Conservation (phyloP, 92 coral and sea anemone genomes). For the Siderastrea radians region DNA sequence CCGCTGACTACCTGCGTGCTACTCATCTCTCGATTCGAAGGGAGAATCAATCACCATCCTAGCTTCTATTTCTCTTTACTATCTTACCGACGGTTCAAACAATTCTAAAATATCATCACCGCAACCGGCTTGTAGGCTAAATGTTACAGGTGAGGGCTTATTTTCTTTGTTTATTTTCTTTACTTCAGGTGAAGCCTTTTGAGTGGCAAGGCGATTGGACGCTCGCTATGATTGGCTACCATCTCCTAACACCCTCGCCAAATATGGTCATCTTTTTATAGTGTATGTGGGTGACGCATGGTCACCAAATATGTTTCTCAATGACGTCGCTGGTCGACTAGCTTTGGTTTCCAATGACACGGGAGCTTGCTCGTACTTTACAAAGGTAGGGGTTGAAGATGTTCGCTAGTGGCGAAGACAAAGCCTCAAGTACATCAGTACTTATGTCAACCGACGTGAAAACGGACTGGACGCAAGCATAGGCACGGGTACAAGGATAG, state of each 20-base stretch:
- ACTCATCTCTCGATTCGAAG: too few species aligned
- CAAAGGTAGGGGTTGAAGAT: conserved; percentile 71
- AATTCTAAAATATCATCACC: too few species aligned
- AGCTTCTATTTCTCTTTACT: too few species aligned
- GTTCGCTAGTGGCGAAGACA: neutral
- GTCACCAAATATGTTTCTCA: conserved; percentile 16
- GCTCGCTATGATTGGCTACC: conserved; percentile 98
- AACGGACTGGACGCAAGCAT: too few species aligned
- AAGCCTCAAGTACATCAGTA: too few species aligned
- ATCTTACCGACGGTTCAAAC: too few species aligned
- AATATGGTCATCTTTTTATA: conserved; percentile 61
- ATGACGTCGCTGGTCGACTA: conserved; percentile 61
- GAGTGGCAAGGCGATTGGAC: conserved; percentile 85
- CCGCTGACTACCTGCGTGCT: too few species aligned
- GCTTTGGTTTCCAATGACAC: conserved; percentile 85
- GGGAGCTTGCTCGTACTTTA: conserved; percentile 78
- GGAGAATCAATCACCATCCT: too few species aligned
- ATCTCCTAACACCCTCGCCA: conserved; percentile 73
- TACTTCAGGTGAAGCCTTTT: conserved; percentile 66
- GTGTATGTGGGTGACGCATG: conserved; percentile 83
- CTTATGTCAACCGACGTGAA: too few species aligned
- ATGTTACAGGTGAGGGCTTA: too few species aligned
- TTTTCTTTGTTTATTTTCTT: neutral
- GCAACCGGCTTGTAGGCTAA: too few species aligned
- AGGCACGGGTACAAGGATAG: too few species aligned